phyloP scores from a whole-genome alignment of 2,888 invertebrate species.

The Clepsis dumicolana region DNA sequence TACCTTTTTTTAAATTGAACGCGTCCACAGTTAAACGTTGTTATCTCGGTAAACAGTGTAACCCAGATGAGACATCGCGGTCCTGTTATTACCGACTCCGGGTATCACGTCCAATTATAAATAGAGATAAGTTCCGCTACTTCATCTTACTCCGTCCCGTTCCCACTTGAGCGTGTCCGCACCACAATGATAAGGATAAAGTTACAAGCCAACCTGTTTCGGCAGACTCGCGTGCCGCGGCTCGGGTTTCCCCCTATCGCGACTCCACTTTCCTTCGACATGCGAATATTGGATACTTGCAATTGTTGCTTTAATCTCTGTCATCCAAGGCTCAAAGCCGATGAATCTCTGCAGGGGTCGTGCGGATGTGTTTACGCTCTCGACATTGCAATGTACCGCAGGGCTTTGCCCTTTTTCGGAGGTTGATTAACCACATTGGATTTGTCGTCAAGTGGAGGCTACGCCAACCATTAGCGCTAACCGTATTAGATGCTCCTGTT shows the following conservation, averaged over 20 bases:
- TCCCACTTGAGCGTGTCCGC: conserved; percentile 47
- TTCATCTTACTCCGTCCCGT: conserved; percentile 50
- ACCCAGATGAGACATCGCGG: conserved; percentile 59
- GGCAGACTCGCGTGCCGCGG: conserved; percentile 56
- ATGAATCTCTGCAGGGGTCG: neutral
- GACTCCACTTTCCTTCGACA: conserved; percentile 65
- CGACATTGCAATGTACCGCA: conserved; percentile 37
- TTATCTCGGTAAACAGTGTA: conserved; percentile 46
- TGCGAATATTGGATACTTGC: conserved; percentile 51
- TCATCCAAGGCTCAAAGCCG: conserved; percentile 19
- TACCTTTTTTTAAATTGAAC: conserved; percentile 43
- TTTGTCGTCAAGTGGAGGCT: conserved; percentile 21
- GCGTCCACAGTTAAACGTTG: conserved; percentile 45
- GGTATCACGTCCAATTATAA: conserved; percentile 74
- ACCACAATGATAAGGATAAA: conserved; percentile 53
- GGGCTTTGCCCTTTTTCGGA: conserved; percentile 37
- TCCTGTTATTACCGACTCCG: conserved; percentile 62
- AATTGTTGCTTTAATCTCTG: conserved; percentile 20
- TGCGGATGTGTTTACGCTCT: conserved; percentile 26
- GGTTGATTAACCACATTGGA: conserved; percentile 21
- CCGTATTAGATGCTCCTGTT: conserved; percentile 32
- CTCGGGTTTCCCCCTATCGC: conserved; percentile 68
- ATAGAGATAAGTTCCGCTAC: conserved; percentile 77
- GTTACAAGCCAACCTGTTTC: conserved; percentile 60
- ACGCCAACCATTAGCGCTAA: conserved; percentile 24